These are phyloP conservation scores for Netelia fuscicornis DNA, from an alignment of 2,888 invertebrate species.

Conservation along the genomic window DNA sequence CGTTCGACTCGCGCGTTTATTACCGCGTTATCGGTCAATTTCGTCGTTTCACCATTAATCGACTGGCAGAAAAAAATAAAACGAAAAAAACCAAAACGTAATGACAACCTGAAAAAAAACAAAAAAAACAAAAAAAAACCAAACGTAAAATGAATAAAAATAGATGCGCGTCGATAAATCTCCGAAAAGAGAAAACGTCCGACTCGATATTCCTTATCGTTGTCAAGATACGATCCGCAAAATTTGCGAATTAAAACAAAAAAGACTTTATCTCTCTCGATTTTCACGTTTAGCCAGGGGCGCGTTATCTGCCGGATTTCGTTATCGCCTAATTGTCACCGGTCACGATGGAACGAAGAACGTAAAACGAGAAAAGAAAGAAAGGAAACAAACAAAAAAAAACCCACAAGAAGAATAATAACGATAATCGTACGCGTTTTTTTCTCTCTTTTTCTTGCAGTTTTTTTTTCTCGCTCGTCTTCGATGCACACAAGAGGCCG, in stretches of 20 bases:
- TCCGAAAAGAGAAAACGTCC: not conserved
- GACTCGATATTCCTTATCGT: no score
- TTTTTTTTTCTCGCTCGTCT: not conserved
- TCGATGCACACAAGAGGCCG: not conserved
- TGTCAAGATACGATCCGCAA: not conserved
- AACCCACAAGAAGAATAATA: not conserved
- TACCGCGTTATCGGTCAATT: constrained; percentile 76
- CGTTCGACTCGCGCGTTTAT: constrained; percentile 72
- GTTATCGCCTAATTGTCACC: constrained; percentile 48
- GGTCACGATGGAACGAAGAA: not conserved
- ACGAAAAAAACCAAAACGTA: constrained; percentile 17
- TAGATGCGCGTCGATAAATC: not conserved
- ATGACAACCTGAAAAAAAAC: not conserved
- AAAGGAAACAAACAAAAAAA: not conserved
- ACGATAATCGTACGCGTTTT: not conserved
- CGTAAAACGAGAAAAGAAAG: not conserved
- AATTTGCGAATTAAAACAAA: constrained; percentile 35
- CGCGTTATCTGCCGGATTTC: constrained; percentile 52
- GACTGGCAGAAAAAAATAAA: constrained; percentile 51
- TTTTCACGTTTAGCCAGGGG: constrained; percentile 27
- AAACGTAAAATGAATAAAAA: constrained; percentile 17
- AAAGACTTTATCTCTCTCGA: constrained; percentile 14
- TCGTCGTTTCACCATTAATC: constrained; percentile 65
- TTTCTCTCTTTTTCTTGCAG: not conserved
- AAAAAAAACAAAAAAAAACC: not conserved